Evolutionary conservation across 1,140 invertebrate species (phyloP).

Genomic region (Asbolus verrucosus): DNA sequence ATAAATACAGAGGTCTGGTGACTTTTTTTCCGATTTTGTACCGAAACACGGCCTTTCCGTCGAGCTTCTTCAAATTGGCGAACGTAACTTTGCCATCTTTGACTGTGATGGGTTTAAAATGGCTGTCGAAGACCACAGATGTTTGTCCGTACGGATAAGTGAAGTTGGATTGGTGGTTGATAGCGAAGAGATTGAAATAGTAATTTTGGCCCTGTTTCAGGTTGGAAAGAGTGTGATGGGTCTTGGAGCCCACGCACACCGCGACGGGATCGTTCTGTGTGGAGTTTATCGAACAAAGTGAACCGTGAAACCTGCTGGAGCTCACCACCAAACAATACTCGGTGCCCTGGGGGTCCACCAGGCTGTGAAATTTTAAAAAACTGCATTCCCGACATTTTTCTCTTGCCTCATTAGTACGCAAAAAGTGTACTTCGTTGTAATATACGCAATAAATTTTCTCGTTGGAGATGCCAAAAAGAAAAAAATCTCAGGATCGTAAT

Average conservation of each 20-base stretch:
- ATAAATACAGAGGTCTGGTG: constrained; percentile 61
- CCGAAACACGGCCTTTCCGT: constrained; percentile 62
- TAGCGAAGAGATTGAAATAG: constrained; percentile 66
- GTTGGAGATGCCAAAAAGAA: background rate
- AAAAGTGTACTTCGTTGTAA: constrained; percentile 19
- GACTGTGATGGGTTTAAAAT: constrained; percentile 58
- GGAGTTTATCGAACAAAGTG: constrained; percentile 67
- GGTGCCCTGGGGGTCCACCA: constrained; percentile 70
- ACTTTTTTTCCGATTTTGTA: constrained; percentile 57
- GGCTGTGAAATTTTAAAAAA: constrained; percentile 63
- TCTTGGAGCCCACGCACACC: constrained; percentile 69
- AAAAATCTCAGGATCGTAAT: constrained; percentile 40
- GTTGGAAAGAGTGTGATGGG: constrained; percentile 70
- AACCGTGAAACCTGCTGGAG: constrained; percentile 68
- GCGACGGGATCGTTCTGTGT: constrained; percentile 56
- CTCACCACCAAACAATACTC: constrained; percentile 72
- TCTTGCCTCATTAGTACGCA: background rate
- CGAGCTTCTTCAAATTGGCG: constrained; percentile 62
- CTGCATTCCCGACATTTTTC: background rate
- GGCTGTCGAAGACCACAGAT: constrained; percentile 60
- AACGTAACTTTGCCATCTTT: constrained; percentile 62
- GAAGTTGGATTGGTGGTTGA: constrained; percentile 65
- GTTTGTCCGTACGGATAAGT: constrained; percentile 64
- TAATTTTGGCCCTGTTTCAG: constrained; percentile 67
- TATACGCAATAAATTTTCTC: constrained; percentile 16